Base-by-base conservation (phyloP, 2,888 invertebrate genomes). In the Cremastobaeus sp. region DNA sequence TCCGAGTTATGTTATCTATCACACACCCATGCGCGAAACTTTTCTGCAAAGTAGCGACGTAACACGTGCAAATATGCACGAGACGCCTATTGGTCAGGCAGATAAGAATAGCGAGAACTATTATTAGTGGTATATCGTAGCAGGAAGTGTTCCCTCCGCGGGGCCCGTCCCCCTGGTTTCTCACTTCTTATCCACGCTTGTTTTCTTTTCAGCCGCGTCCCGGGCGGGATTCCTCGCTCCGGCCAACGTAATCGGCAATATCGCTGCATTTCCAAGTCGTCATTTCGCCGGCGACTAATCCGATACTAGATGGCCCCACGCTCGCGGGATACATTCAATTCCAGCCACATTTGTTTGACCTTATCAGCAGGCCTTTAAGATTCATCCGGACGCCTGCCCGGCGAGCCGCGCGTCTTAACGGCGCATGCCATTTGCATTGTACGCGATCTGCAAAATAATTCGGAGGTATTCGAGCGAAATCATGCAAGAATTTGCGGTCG, bases 61-160 rank as follows among this genome's bases (percentile, higher is more conserved):
- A 62, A 70, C 70, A 62, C 55, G 71, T 72, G 65, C 65, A 54
- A 54, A 52, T 65, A 65, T 52, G 50, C 37, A 41, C 52, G 47
- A 47, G 60, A 60, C 50, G 64, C 34, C 57, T 54, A 71, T 50
- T 65, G 54, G 47, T 59, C 59, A 59, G 59, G 47, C 60, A 54
- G 60, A 71, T 64, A 65, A 59, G 59, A 65, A 71, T 72, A 73
- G 55, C 52, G 62, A 37, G 45, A 57, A 62, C 73, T 68, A 68
- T 68, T 73, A 73, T 73, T 73, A 73, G 66, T 48, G 66, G 30
- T 68, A 48, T 72, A 73, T 73, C 73, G 66, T 45, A 68, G 50
- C 73, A 73, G 73, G 73, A 66, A 73, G 68, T 48, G 66, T 59
- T 55, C 45, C 50, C 52, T n/a, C 60, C 55, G 37, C 62, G 43